Percentiles rank a stretch among this genome's conserved stretches.
Conservation (phyloP, 53 echinoderm and acorn worm species). For the Echinometra lucunter region DNA sequence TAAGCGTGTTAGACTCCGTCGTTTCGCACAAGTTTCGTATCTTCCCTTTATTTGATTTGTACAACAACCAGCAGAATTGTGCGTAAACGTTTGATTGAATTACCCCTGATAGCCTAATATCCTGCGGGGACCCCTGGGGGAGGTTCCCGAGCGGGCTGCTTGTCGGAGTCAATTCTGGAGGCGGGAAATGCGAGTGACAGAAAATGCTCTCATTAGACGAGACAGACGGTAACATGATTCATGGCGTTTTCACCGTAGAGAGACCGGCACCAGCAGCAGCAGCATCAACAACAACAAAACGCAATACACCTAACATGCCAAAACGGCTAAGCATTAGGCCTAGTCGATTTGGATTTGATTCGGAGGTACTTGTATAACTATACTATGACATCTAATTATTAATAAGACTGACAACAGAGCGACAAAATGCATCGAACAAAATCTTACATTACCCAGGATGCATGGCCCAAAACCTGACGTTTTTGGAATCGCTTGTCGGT, state of each 20-base stretch:
- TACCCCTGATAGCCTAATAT: background rate
- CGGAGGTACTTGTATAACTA: no score
- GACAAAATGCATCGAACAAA: no score
- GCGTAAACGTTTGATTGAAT: slow-evolving; percentile 22
- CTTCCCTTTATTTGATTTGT: slow-evolving; percentile 5
- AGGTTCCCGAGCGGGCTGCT: background rate
- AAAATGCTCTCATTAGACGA: background rate
- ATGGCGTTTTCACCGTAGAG: background rate
- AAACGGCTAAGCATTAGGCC: no score
- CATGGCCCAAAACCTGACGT: no score
- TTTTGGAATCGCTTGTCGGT: no score
- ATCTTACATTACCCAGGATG: no score
- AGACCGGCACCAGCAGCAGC: background rate
- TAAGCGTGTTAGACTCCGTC: background rate
- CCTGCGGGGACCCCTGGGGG: slow-evolving; percentile 1
- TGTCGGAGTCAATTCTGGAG: background rate
- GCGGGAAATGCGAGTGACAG: slow-evolving; percentile 2
- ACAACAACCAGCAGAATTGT: background rate
- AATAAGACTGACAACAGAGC: no score
- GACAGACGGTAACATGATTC: slow-evolving; percentile 7
- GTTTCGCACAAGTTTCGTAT: slow-evolving; percentile 1
- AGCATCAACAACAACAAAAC: no score
- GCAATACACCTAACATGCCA: no score
- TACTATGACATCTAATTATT: no score
- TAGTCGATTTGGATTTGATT: no score